Conservation (phyloP, 2,797 vertebrate genomes). For the Amniataba percoides region DNA sequence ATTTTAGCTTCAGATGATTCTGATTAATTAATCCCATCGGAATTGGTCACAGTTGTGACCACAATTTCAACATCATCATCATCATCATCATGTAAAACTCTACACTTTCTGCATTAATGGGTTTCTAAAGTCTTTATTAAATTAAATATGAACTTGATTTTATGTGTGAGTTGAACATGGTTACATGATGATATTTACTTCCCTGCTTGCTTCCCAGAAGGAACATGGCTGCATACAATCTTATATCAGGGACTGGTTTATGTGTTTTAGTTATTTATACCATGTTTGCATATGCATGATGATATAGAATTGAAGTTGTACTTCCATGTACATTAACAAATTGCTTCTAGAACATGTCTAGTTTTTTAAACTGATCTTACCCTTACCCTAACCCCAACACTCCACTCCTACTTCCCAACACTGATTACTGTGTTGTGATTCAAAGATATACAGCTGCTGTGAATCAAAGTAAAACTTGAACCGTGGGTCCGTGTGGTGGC, state of each 20-base stretch:
- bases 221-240: background rate
- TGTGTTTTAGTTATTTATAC: too few species aligned
- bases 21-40: conserved; percentile 23
- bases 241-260: too few species aligned
- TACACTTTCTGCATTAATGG: background rate
- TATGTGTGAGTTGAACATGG: background rate
- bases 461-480: background rate
- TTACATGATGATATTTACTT: background rate
- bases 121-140: background rate
- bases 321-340: background rate
- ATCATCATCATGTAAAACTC: background rate
- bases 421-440: background rate
- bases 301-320: background rate
- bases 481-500: background rate
- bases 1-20: conserved; percentile 17
- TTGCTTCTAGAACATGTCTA: background rate
- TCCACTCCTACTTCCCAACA: conserved; percentile 5
- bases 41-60: background rate
- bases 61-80: too few species aligned
- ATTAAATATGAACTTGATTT: background rate
- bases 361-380: background rate
- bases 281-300: background rate
- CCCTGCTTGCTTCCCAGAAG: background rate
- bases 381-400: too few species aligned
- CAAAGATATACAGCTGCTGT: background rate